Conservation (phyloP, 2,797 vertebrate species). For the Sciurus vulgaris region DNA sequence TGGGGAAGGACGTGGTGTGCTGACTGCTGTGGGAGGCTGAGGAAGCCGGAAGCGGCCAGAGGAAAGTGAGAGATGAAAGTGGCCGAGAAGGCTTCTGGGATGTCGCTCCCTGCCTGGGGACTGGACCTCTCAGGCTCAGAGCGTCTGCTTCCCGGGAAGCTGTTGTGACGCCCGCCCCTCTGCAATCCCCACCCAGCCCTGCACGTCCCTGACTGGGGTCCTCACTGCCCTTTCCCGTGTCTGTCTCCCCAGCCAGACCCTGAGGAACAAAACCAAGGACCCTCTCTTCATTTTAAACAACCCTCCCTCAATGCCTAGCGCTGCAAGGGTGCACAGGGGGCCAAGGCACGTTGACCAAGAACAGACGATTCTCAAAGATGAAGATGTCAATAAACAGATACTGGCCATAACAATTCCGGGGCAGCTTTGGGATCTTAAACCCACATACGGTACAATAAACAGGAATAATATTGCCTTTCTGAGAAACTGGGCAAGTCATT, state of each 20-base stretch:
- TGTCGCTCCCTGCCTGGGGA: not conserved
- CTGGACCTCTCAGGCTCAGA: not conserved
- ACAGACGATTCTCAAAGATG: not conserved
- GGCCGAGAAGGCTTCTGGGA: not conserved
- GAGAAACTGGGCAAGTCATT: slow-evolving; percentile 6
- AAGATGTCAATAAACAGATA: not conserved
- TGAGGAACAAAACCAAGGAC: not conserved
- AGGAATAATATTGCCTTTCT: slow-evolving; percentile 15
- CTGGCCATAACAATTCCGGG: not conserved
- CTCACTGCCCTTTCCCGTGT: not conserved
- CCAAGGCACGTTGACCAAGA: not conserved
- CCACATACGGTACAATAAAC: not conserved
- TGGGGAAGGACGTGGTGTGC: no score
- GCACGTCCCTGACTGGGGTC: no score
- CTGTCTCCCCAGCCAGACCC: not conserved
- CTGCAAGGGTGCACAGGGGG: not conserved
- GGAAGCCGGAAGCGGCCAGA: not conserved
- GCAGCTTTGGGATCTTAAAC: slow-evolving; percentile 6
- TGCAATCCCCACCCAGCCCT: rapidly evolving
- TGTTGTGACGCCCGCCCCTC: no score
- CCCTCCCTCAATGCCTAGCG: not conserved
- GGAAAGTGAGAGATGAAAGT: not conserved
- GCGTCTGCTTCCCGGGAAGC: not conserved
- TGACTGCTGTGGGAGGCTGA: not conserved
- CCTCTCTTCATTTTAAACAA: not conserved